Base-by-base conservation (phyloP, 2,888 invertebrate genomes). In the Latrodectus hesperus region DNA sequence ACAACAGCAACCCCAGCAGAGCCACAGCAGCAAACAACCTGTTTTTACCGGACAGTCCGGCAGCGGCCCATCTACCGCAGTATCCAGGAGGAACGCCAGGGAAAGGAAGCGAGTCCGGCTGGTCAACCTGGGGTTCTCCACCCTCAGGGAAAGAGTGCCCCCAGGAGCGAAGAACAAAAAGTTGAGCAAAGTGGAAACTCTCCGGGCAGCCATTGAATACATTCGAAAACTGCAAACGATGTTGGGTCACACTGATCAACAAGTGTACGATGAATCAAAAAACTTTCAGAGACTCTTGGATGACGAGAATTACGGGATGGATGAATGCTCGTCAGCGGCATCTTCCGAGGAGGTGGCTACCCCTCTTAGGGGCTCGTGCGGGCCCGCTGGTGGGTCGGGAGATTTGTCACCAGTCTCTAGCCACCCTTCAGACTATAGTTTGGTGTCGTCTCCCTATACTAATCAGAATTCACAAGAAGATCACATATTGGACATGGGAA, bases 61-160 rank as follows among this genome's bases (percentile, higher is more conserved):
- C 9, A 10, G 26, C 16, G 72, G 64, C 0, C 91, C 90, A 16
- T 80, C 72, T 11, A 90, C 96, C 96, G 91, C 95, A 96, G 97
- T 97, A 51, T 97, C 96, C 0, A 93, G 98, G 82, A 94, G 98
- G 91, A 98, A 98, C 93, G 98, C 98, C 49, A 94, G 98, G 67
- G 98, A 98, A 93, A 93, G 98, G 90, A 98, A 98, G 92, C 95
- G 98, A 90, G 98, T 98, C 90, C 97, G 97, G 93, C 97, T 98
- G 94, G 91, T 91, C 67, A 91, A 91, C 79, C 49, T 90, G 65
- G 97, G 97, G 90, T 98, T 97, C 92, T 96, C 96, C 16, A 96
- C 96, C 71, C 94, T 98, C 38, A 94, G 97, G 55, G 96, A 97
- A 91, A 97, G 97, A 92, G 96, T 98, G 90, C 98, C 97, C 2